Percentiles rank a stretch among this genome's conserved stretches.
phyloP scores from a whole-genome alignment of 2,797 vertebrate genomes.

The Sebastes minor region DNA sequence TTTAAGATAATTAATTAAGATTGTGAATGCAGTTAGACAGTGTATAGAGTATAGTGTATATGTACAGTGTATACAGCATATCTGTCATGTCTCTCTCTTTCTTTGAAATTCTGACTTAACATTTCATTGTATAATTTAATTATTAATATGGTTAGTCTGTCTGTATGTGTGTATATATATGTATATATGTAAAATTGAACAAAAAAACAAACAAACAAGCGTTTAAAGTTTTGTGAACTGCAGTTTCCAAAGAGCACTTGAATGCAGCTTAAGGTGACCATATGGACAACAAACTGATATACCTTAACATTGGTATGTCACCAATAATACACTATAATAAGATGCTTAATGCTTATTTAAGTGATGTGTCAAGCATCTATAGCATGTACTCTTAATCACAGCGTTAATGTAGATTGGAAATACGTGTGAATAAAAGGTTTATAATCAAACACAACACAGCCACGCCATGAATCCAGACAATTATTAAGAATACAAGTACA shows the following conservation, averaged over 20 bases:
- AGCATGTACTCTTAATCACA: not conserved
- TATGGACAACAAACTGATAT: no score
- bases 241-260: no score
- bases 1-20: slow-evolving; percentile 24
- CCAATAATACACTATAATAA: not conserved
- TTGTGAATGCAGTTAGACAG: not conserved
- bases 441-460: not conserved
- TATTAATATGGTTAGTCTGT: no score
- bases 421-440: slow-evolving; percentile 20
- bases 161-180: no score
- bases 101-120: no score
- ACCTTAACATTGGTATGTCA: no score
- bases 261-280: no score
- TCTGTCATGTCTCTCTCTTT: no score
- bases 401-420: not conserved
- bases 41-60: not conserved
- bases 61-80: not conserved
- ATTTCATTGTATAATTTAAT: no score
- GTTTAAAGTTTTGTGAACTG: no score
- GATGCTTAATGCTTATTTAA: not conserved
- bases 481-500: slow-evolving; percentile 71
- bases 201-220: no score
- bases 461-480: slow-evolving; percentile 70
- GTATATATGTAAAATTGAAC: no score
- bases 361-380: not conserved